Conservation (phyloP, 2,888 invertebrate genomes). For the Trissonchulus latispiculum region DNA sequence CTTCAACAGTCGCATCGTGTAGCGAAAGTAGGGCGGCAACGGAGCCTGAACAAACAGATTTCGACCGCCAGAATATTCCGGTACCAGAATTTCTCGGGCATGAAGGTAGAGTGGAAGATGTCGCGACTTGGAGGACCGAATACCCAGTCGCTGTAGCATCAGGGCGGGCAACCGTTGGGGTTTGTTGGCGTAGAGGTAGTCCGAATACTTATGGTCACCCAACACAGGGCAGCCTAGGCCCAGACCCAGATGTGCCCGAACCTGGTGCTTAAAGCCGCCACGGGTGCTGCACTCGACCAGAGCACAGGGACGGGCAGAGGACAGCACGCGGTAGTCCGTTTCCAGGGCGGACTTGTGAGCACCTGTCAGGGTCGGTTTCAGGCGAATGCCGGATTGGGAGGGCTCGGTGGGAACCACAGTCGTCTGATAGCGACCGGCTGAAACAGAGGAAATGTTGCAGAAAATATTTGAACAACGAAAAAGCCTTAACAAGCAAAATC, state of each 20-base stretch:
- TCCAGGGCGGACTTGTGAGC: too few relatives aligned
- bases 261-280: slow-evolving; percentile 18
- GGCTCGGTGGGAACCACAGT: too few relatives aligned
- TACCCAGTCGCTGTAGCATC: slow-evolving; percentile 5
- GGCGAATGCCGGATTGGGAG: too few relatives aligned
- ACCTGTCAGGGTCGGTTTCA: too few relatives aligned
- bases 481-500: too few relatives aligned
- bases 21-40: slow-evolving; percentile 6
- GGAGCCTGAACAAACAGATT: slow-evolving; percentile 10
- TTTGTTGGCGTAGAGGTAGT: slow-evolving; percentile 11
- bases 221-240: slow-evolving; percentile 8
- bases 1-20: not conserved
- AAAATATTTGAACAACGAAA: too few relatives aligned
- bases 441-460: too few relatives aligned
- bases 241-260: slow-evolving; percentile 19
- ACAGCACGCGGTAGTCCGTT: slow-evolving; percentile 1
- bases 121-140: slow-evolving; percentile 13
- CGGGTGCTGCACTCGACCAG: slow-evolving; percentile 11
- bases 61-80: not conserved
- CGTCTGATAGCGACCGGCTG: too few relatives aligned
- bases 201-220: slow-evolving; percentile 22
- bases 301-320: not conserved
- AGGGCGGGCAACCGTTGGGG: slow-evolving; percentile 11
- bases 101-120: slow-evolving; percentile 19
- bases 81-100: slow-evolving; percentile 15